A percentile compares a stretch with the other conserved stretches of the same genome.
Evolutionary conservation across 2,113 vertebrate genomes (phyloP).

Genomic region (Toxostoma redivivum): DNA sequence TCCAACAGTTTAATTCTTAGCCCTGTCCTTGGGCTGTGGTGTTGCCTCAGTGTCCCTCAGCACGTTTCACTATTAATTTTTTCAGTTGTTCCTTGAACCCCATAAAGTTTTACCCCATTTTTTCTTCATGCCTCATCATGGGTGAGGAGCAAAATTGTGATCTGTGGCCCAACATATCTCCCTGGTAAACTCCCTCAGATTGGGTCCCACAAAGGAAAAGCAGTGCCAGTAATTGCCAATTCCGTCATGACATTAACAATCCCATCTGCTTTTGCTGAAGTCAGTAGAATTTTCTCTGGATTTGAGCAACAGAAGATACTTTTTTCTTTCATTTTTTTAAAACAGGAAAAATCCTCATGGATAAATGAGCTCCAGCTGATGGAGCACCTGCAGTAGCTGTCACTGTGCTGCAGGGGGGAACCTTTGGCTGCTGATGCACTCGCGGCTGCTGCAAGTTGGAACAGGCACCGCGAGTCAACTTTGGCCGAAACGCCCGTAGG

Average conservation of each 20-base stretch:
- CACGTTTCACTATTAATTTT: not conserved
- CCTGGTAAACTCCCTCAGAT: not conserved
- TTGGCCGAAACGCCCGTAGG: fast-evolving
- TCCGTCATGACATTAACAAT: not conserved
- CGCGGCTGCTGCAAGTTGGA: not conserved
- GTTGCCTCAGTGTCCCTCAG: not conserved
- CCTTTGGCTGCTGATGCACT: slow-evolving; percentile 26
- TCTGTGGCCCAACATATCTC: not conserved
- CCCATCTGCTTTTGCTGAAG: not conserved
- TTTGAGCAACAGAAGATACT: not conserved
- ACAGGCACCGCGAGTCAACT: not conserved
- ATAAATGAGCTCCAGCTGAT: not conserved
- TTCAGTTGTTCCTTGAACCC: not conserved
- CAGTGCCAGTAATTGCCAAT: not conserved
- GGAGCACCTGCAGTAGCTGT: slow-evolving; percentile 28
- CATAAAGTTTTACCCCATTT: not conserved
- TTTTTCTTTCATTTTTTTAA: too few species aligned
- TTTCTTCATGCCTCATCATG: not conserved
- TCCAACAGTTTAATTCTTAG: not conserved
- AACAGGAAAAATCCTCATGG: not conserved
- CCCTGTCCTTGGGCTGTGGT: fast-evolving
- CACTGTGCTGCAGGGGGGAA: slow-evolving; percentile 55
- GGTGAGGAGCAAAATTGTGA: not conserved
- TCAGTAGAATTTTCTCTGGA: not conserved
- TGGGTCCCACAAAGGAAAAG: not conserved